Evolutionary conservation across 2,888 invertebrate genomes (phyloP).

Genomic region (Eupithecia pulchellata): DNA sequence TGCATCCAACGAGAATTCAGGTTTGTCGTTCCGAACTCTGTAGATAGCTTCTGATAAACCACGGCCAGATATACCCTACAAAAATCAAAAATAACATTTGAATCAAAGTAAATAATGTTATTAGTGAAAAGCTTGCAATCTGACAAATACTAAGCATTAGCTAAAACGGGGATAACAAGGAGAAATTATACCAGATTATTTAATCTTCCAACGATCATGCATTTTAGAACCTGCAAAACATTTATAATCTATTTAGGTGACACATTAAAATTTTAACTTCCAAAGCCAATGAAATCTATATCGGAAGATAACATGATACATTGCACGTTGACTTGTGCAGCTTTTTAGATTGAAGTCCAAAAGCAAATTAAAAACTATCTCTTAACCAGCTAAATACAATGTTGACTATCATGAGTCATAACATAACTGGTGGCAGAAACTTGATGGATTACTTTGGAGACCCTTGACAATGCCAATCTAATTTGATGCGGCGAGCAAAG

Average conservation of each 20-base stretch:
- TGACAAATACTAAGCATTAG: conserved; percentile 5
- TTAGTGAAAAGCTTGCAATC: conserved; percentile 1
- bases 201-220: conserved; percentile 5
- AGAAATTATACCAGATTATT: conserved; percentile 6
- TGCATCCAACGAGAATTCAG: conserved; percentile 89
- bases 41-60: conserved; percentile 85
- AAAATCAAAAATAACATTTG: not conserved
- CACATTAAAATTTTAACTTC: not conserved
- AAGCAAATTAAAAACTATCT: not conserved
- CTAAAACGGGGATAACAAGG: not conserved
- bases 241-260: not conserved
- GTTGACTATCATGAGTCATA: not conserved
- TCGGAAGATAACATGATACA: not conserved
- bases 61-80: conserved; percentile 79
- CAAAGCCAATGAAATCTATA: not conserved
- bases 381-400: not conserved
- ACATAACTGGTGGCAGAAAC: not conserved
- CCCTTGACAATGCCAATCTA: not conserved
- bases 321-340: not conserved
- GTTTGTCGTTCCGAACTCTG: conserved; percentile 87
- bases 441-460: not conserved
- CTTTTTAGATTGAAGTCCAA: not conserved
- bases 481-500: no score
- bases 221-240: conserved; percentile 9
- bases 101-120: not conserved